Base-by-base conservation (phyloP, 2,113 vertebrate species). In the Mus spicilegus region DNA sequence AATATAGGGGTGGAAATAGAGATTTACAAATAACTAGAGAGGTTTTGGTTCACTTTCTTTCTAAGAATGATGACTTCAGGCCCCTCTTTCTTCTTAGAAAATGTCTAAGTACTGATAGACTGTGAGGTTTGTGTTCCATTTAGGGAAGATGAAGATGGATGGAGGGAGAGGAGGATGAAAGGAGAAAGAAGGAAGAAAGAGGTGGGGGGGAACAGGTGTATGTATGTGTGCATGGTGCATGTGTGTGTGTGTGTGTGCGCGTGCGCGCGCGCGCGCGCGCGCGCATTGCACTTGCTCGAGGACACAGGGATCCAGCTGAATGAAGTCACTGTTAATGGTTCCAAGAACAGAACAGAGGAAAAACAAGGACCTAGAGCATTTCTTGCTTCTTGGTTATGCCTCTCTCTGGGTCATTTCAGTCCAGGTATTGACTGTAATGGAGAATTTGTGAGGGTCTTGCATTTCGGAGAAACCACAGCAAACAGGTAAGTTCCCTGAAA, bases 21-120 rank as follows among this genome's bases (percentile, higher is more conserved):
- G 77, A 84, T 78, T 97, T 90, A 65, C 54, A 78, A 93, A 56
- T 84, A 92, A 78, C 11, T 36, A 87, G 63, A 91, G 46, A 11
- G 89, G 9, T 75, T 42, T 7, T 51, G 42, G 70, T 89, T 92
- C 26, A 70, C 70, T 84, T 96, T 78, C 26, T 90, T 30, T 93
- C 56, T 90, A 70, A 61, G 20, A 93, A 73, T 49, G 82, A 91
- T 16, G 89, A 56, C 7, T 8, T 30, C 46, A 82, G 4, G 0
- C 58, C 11, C 33, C 5, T 65, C 22, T 33, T 14, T 67, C 17
- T 56, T 51, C n/a, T 30, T 46, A 77, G 24, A 84, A 84, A 84
- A 42, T 85, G 22, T 67, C n/a, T 89, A n/a, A 51, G 42, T 63
- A 5, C 30, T 70, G 12, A 36, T 20, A 13, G 67, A 20, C 3